Evolutionary conservation across 2,797 vertebrate genomes (phyloP).

Genomic region (Schizopygopsis pylzovi): DNA sequence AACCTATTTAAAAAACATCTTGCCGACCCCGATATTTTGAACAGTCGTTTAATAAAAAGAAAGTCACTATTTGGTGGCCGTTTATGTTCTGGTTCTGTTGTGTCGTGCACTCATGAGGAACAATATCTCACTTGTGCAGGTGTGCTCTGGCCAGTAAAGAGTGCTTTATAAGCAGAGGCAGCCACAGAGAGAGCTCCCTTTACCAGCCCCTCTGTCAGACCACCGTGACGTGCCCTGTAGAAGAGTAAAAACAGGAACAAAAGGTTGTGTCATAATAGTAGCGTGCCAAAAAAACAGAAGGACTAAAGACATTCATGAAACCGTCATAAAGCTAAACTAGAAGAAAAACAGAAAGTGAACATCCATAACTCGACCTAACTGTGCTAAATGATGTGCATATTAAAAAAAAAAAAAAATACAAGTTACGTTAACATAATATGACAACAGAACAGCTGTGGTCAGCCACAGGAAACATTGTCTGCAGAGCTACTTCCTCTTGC

Average conservation of each 20-base stretch:
- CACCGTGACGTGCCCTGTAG: slow-evolving; percentile 75
- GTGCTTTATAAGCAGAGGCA: slow-evolving; percentile 95
- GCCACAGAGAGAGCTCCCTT: slow-evolving; percentile 97
- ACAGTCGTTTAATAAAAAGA: background rate
- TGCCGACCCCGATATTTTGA: background rate
- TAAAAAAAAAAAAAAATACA: background rate
- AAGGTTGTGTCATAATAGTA: slow-evolving; percentile 34
- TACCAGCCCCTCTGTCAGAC: slow-evolving; percentile 92
- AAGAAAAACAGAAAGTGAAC: background rate
- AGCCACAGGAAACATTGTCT: slow-evolving; percentile 16
- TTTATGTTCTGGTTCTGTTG: background rate
- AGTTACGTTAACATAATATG: background rate
- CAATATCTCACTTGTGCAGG: slow-evolving; percentile 81
- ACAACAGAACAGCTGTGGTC: background rate
- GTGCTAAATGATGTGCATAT: background rate
- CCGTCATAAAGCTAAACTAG: background rate
- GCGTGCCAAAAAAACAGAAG: background rate
- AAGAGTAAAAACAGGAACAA: slow-evolving; percentile 35
- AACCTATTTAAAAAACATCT: background rate
- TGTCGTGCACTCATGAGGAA: slow-evolving; percentile 41
- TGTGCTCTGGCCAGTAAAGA: slow-evolving; percentile 91
- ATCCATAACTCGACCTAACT: background rate
- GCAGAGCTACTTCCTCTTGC: slow-evolving; percentile 13
- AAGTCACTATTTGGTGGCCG: background rate
- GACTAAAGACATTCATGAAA: background rate